Evolutionary conservation across 2,113 vertebrate genomes (phyloP).

Genomic region (Gymnocephalus cernua): DNA sequence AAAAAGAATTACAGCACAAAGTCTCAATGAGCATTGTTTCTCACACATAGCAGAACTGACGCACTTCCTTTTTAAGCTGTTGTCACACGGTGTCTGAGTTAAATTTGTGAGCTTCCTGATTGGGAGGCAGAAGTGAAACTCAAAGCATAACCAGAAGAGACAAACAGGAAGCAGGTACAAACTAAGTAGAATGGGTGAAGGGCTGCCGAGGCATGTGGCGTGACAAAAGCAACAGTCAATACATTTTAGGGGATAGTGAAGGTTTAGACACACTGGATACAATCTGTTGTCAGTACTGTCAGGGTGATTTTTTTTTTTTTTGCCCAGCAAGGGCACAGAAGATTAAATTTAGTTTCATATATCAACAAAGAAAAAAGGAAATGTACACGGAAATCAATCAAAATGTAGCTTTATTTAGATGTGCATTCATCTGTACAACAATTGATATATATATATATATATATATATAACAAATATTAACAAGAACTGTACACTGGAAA

Average conservation of each 20-base stretch:
- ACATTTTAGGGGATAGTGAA: constrained; percentile 26
- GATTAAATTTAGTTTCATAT: constrained; percentile 6
- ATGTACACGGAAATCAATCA: not conserved
- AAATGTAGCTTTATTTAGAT: constrained; percentile 68
- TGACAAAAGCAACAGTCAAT: constrained; percentile 33
- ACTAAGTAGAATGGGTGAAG: constrained; percentile 40
- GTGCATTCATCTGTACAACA: constrained; percentile 65
- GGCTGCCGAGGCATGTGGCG: constrained; percentile 13
- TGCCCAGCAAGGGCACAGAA: not conserved
- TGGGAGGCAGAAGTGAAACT: constrained; percentile 67
- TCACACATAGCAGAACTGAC: constrained; percentile 39
- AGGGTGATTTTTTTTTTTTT: constrained; percentile 12
- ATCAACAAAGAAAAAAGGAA: not conserved
- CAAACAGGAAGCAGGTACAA: constrained; percentile 61
- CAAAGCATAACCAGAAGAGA: constrained; percentile 55
- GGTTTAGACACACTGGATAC: constrained; percentile 10
- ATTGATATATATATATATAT: constrained; percentile 13
- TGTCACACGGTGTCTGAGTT: constrained; percentile 33
- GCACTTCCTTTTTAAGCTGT: constrained; percentile 67
- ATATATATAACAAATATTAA: constrained; percentile 55
- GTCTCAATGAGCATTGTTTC: constrained; percentile 59
- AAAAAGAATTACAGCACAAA: constrained; percentile 41
- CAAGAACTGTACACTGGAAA: constrained; percentile 70
- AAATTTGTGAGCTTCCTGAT: constrained; percentile 76
- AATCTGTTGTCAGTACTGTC: constrained; percentile 40